Base-by-base conservation (phyloP, 2,888 invertebrate genomes). In the Odontomyia ornata region DNA sequence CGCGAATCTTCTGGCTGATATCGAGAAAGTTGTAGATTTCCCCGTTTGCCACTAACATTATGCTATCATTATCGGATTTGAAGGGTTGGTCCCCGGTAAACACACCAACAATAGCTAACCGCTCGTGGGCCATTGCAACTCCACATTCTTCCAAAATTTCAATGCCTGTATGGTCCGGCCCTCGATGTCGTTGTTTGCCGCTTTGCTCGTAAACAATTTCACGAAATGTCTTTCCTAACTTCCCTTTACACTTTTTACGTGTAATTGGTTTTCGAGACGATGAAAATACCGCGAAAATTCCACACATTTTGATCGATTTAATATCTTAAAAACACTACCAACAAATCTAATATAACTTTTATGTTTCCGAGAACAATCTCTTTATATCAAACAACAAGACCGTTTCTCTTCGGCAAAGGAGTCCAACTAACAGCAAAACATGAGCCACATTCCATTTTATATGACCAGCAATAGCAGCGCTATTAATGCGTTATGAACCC, bases 21-120 rank as follows among this genome's bases (percentile, higher is more conserved):
- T 86, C 84, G 65, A 85, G 79, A 78, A 86, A 86, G 77, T 86
- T 86, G 80, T 86, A 86, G 65, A 86, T 86, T 79, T 86, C 86
- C 0, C 86, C 86, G 78, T 86, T 86, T 64, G 86, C 86, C 65
- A 86, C 83, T 43, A 86, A 77, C n/a, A 84, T 57, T 11, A 86
- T 62, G 36, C 83, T 82, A 7, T 80, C 83, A 71, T 85, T 83
- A 15, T 82, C 81, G 0, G 85, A 86, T 56, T 80, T 80, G 5
- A 86, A 80, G 0, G 86, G 86, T 77, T 86, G 86, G 76, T 86
- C 83, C 0, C 86, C 86, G 43, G 82, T 82, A 13, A 82, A 81
- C 0, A 86, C 85, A 18, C 86, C 84, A 23, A 86, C 81, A 76
- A 86, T 82, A 0, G 83, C 83, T 11, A 86, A 80, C 1, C 86